Percentiles rank a stretch among this genome's conserved stretches.
Evolutionary conservation across 2,888 invertebrate genomes (phyloP).

Genomic region (Biston betularia): DNA sequence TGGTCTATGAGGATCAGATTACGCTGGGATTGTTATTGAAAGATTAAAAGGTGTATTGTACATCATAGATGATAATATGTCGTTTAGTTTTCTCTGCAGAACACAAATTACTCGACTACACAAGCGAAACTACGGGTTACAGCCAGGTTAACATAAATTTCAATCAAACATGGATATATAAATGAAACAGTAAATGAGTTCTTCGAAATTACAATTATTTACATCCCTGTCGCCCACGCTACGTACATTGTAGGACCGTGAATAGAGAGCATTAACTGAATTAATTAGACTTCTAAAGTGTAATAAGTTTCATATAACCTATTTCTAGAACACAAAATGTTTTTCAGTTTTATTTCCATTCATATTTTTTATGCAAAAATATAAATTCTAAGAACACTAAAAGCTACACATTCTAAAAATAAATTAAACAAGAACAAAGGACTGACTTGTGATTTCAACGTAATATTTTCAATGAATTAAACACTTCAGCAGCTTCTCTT

Average conservation of each 20-base stretch:
- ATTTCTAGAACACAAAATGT: not conserved
- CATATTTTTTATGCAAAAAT: not conserved
- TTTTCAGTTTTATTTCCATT: not conserved
- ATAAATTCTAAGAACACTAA: not conserved
- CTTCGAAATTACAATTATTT: no score
- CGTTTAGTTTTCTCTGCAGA: no score
- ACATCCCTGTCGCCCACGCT: not conserved
- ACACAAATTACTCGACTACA: no score
- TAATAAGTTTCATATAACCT: not conserved
- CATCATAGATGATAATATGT: no score
- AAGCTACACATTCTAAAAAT: not conserved
- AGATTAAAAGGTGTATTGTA: no score
- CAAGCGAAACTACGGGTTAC: no score
- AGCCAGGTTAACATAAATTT: no score
- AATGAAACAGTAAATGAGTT: no score
- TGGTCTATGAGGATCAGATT: no score
- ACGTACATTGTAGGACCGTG: not conserved
- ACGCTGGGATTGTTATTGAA: no score
- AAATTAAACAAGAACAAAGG: slow-evolving; percentile 8
- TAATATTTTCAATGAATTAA: slow-evolving; percentile 19
- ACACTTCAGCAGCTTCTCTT: slow-evolving; percentile 13
- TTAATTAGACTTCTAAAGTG: not conserved
- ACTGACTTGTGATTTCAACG: slow-evolving; percentile 11
- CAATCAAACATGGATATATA: no score
- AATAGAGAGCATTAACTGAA: not conserved